Percentiles rank a stretch among this genome's conserved stretches.
These are phyloP conservation scores for Parnassius glacialis DNA, from an alignment of 2,888 invertebrate genomes.

Conservation along the genomic window DNA sequence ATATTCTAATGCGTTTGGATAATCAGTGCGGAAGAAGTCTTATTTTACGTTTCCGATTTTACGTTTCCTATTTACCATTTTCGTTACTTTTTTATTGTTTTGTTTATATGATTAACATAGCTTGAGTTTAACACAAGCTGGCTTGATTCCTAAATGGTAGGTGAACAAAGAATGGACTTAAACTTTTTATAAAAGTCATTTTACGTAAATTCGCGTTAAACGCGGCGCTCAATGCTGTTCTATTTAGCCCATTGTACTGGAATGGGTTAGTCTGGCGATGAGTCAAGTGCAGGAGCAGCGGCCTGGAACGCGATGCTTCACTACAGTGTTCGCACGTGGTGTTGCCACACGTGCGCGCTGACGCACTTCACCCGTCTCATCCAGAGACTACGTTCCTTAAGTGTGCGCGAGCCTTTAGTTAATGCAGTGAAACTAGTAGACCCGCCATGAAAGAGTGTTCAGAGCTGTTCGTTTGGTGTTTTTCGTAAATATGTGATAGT, in stretches of 20 bases:
- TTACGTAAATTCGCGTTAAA: conserved; percentile 14
- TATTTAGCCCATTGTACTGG: conserved; percentile 64
- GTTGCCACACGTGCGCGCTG: conserved; percentile 58
- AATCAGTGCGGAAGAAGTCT: no score
- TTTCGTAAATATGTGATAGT: conserved; percentile 19
- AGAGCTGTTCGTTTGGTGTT: conserved; percentile 10
- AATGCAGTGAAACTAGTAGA: conserved; percentile 26
- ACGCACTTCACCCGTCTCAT: conserved; percentile 50
- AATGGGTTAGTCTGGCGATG: conserved; percentile 63
- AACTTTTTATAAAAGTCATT: not conserved
- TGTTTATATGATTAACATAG: no score
- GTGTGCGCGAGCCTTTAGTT: conserved; percentile 38
- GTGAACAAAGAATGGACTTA: no score
- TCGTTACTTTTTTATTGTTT: no score
- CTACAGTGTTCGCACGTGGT: conserved; percentile 67
- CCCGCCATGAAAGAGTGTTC: conserved; percentile 27
- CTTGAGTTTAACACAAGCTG: no score
- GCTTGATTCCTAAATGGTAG: no score
- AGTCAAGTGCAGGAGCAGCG: conserved; percentile 76
- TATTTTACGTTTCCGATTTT: no score
- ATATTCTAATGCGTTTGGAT: no score
- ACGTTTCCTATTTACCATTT: no score
- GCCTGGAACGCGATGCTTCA: conserved; percentile 70
- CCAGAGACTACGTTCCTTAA: conserved; percentile 29
- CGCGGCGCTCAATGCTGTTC: conserved; percentile 42